Base-by-base conservation (phyloP, 2,113 vertebrate species). In the Oreochromis spilurus region DNA sequence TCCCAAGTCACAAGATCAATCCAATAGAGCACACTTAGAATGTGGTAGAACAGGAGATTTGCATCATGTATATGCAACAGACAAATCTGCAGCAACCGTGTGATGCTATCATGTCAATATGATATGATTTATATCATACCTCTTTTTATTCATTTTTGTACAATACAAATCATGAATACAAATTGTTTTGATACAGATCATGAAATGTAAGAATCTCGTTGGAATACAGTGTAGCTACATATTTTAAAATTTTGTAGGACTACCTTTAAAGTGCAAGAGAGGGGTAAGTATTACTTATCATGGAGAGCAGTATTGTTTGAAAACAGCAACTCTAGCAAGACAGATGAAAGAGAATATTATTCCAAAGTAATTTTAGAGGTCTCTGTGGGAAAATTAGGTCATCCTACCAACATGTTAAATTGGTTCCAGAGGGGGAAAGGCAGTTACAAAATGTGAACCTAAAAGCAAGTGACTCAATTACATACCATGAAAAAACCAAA, bases 281-380 rank as follows among this genome's bases (percentile, higher is more conserved):
- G 78, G 6, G n/a, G 85, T 84, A 78, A 48, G 72, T 79, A 13
- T 34, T 82, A 85, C 45, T 88, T 79, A 54, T 81, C 57, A 72
- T 3, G 38, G 45, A 70, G 14, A 88, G 65, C 12, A 19, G 82
- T n/a, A 24, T 75, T 91, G 45, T 45, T 12, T 52, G 67, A 86
- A 60, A 89, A 83, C 14, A 77, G 65, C 53, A 83, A 78, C 54
- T 84, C 78, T 14, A 52, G 79, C 65, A 52, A 55, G 31, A 52
- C 70, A 81, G 36, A 89, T 92, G 83, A 92, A 89, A 91, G 86
- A 75, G 83, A 92, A 84, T 90, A 62, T 75, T 93, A 83, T 84
- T 84, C 80, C 54, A 87, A 84, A 82, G 75, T 84, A 82, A 87
- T 81, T 81, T 65, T 62, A 40, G 4, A 10, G 77, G 85, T 81